Percentiles rank a stretch among this genome's conserved stretches.
Conservation (phyloP, 1,140 invertebrate species). For the Drosophila aff. region DNA sequence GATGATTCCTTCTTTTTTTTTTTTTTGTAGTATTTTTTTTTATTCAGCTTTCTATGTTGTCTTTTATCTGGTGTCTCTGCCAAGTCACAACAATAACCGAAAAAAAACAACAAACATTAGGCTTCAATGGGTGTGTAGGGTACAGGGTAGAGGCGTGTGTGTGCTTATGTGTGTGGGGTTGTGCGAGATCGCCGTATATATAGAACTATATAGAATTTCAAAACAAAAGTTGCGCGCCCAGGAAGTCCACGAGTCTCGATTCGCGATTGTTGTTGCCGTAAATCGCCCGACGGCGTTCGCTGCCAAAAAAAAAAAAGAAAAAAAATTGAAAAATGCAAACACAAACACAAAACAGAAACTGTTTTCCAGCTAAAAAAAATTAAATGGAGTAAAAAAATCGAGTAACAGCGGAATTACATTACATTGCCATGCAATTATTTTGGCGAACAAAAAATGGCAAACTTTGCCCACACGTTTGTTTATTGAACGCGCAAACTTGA, state of each 20-base stretch:
- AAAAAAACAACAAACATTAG: constrained; percentile 56
- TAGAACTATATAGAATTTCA: constrained; percentile 45
- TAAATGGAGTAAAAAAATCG: not conserved
- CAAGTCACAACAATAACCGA: constrained; percentile 55
- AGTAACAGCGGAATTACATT: not conserved
- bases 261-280: constrained; percentile 38
- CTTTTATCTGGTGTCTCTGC: constrained; percentile 53
- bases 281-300: constrained; percentile 32
- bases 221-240: constrained; percentile 53
- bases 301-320: constrained; percentile 26
- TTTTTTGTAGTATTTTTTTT: constrained; percentile 1
- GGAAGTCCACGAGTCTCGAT: constrained; percentile 36
- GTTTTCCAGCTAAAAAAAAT: constrained; percentile 14
- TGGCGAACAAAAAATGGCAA: not conserved
- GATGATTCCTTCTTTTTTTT: constrained; percentile 5
- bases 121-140: not conserved
- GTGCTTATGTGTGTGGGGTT: constrained; percentile 1
- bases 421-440: constrained; percentile 5
- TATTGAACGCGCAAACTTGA: constrained; percentile 4
- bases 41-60: constrained; percentile 33
- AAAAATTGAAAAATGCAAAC: constrained; percentile 23
- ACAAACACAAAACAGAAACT: constrained; percentile 29
- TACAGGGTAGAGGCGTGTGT: not conserved
- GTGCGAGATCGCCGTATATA: constrained; percentile 34
- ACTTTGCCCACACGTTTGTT: constrained; percentile 16